Evolutionary conservation across 2,888 invertebrate species (phyloP).

Genomic region (Neoitamus cyanurus): DNA sequence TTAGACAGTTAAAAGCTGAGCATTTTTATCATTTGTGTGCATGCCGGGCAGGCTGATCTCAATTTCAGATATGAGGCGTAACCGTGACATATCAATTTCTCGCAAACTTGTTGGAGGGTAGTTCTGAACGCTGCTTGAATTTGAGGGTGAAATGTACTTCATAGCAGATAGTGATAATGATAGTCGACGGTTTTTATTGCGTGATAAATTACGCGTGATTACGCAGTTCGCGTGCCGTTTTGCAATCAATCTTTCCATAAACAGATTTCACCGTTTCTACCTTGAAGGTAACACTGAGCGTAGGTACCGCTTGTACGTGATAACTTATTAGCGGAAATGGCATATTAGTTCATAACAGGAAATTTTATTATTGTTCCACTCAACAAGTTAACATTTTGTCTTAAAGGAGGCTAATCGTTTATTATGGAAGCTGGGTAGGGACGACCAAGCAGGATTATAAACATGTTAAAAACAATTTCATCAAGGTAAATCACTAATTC

Average conservation of each 20-base stretch:
- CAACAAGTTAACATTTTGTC: not conserved
- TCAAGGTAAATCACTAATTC: no score
- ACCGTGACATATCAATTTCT: slow-evolving; percentile 52
- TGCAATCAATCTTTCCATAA: not conserved
- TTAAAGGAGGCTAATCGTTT: not conserved
- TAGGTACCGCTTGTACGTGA: not conserved
- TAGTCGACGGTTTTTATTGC: slow-evolving; percentile 44
- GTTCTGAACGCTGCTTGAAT: not conserved
- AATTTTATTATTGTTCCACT: not conserved
- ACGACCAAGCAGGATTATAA: no score
- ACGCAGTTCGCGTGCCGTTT: slow-evolving; percentile 36
- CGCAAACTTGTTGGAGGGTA: slow-evolving; percentile 34
- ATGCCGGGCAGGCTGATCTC: slow-evolving; percentile 49
- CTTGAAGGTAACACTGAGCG: not conserved
- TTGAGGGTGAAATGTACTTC: slow-evolving; percentile 18
- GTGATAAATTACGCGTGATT: slow-evolving; percentile 51
- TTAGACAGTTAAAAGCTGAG: slow-evolving; percentile 44
- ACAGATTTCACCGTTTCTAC: not conserved
- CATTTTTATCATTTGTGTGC: slow-evolving; percentile 43
- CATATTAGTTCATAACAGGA: not conserved
- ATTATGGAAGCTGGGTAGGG: not conserved
- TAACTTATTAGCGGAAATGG: not conserved
- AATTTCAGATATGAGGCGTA: slow-evolving; percentile 48
- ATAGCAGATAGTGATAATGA: not conserved
- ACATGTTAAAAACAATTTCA: no score